These are phyloP conservation scores for Naja naja DNA, from an alignment of 2,113 vertebrate species.

Conservation along the genomic window DNA sequence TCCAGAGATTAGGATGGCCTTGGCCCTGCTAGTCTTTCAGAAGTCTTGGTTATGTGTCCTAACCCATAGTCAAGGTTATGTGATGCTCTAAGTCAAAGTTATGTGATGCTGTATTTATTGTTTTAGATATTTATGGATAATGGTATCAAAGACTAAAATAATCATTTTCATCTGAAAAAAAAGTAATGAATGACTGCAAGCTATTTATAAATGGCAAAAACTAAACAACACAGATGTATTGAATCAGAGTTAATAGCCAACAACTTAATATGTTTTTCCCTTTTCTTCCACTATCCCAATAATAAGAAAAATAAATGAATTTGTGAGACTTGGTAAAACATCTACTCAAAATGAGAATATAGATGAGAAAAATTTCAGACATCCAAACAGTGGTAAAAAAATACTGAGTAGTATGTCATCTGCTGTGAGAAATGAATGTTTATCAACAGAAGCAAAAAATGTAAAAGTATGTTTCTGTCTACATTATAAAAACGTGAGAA, in stretches of 20 bases:
- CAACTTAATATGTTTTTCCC: background rate
- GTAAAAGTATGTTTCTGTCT: background rate
- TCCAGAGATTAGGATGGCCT: background rate
- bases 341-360: background rate
- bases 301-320: background rate
- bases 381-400: background rate
- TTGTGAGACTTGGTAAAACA: background rate
- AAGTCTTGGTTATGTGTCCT: background rate
- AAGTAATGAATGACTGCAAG: background rate
- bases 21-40: background rate
- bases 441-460: background rate
- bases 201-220: background rate
- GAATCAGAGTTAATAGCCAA: background rate
- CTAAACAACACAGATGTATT: background rate
- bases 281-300: background rate
- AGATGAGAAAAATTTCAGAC: background rate
- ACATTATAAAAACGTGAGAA: background rate
- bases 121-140: background rate
- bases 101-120: background rate
- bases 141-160: background rate
- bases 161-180: background rate
- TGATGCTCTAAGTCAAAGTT: too few species aligned
- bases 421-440: background rate
- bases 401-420: background rate
- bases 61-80: background rate